Conservation (phyloP, 2,113 vertebrate species). For the Ptilonorhynchus violaceus region DNA sequence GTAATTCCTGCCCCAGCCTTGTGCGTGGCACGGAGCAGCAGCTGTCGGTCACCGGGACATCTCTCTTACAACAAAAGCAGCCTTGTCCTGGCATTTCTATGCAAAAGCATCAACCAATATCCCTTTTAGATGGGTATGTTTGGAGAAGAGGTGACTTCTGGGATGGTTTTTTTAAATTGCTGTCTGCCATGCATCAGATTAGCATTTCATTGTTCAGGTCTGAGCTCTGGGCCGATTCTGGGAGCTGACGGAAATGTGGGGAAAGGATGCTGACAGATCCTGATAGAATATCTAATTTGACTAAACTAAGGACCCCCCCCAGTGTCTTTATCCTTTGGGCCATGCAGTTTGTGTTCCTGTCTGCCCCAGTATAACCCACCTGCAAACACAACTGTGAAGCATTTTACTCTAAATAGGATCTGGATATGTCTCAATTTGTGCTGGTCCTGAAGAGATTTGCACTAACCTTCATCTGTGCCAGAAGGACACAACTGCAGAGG, state of each 20-base stretch:
- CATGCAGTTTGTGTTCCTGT: background rate
- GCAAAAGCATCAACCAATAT: slow-evolving; percentile 7
- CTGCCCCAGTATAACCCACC: background rate
- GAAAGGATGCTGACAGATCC: slow-evolving; percentile 2
- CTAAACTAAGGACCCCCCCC: background rate
- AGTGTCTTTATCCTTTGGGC: background rate
- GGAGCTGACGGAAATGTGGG: background rate
- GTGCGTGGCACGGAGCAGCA: background rate
- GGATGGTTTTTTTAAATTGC: background rate
- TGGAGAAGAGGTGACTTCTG: slow-evolving; percentile 54
- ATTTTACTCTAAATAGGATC: background rate
- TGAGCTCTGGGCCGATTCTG: background rate
- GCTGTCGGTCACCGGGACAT: slow-evolving; percentile 50
- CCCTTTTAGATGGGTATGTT: slow-evolving; percentile 38
- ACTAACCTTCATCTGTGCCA: background rate
- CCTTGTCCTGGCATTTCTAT: slow-evolving; percentile 30
- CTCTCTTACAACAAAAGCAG: slow-evolving; percentile 28
- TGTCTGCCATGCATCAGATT: slow-evolving; percentile 34
- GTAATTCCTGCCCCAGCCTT: slow-evolving; percentile 6
- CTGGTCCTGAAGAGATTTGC: background rate
- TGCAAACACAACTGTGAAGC: background rate
- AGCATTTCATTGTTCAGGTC: slow-evolving; percentile 23
- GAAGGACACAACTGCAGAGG: background rate
- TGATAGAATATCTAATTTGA: background rate
- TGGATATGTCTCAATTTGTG: background rate